Evolutionary conservation across 2,113 vertebrate species (phyloP).

Genomic region (Saguinus midas): DNA sequence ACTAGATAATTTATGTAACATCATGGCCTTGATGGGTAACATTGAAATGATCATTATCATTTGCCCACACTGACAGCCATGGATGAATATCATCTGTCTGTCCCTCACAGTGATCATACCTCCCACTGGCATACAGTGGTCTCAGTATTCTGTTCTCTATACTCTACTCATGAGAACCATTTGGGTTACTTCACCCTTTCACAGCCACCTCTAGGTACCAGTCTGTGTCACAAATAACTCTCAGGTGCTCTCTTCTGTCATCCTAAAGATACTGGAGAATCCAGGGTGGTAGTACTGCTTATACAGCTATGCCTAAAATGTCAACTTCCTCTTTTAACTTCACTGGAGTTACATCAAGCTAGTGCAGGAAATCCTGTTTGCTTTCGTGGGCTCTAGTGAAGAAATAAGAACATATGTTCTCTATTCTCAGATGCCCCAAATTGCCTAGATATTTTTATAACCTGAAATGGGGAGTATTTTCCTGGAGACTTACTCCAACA

Average conservation of each 20-base stretch:
- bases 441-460: not conserved
- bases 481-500: not conserved
- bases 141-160: not conserved
- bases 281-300: not conserved
- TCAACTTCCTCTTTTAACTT: not conserved
- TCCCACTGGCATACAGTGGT: not conserved
- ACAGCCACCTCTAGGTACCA: not conserved
- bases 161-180: not conserved
- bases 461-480: not conserved
- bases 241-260: not conserved
- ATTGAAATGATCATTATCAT: not conserved
- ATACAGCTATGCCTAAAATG: not conserved
- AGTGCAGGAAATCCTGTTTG: not conserved
- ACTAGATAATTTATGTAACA: not conserved
- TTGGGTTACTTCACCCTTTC: not conserved
- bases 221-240: not conserved
- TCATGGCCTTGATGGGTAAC: not conserved
- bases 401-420: not conserved
- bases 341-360: not conserved
- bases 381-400: not conserved
- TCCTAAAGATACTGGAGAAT: not conserved
- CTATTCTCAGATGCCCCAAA: not conserved
- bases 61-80: not conserved
- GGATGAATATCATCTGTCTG: not conserved
- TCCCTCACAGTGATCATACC: not conserved